phyloP scores from a whole-genome alignment of 2,888 invertebrate genomes.

The Pimpla rufipes region DNA sequence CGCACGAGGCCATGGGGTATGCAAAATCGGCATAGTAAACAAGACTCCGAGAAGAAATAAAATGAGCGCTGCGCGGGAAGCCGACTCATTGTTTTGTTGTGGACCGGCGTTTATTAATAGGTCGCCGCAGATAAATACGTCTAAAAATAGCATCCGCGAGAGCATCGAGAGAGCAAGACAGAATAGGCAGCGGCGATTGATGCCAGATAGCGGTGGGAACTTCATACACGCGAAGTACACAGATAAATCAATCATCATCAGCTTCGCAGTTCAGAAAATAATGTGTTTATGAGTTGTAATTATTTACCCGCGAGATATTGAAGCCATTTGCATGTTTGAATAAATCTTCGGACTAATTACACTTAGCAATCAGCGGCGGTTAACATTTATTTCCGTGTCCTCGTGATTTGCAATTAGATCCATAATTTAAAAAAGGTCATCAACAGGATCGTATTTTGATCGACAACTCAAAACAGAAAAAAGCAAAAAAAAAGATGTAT shows the following conservation, averaged over 20 bases:
- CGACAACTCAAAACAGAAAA: no score
- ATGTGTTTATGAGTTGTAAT: background rate
- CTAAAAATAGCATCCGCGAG: conserved; percentile 60
- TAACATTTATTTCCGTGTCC: background rate
- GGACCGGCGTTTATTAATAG: conserved; percentile 59
- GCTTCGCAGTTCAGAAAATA: conserved; percentile 37
- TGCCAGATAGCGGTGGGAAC: background rate
- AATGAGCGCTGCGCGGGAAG: background rate
- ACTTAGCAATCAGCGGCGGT: background rate
- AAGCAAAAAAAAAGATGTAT: no score
- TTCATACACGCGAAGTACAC: background rate
- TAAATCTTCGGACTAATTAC: background rate
- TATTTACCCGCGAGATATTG: background rate
- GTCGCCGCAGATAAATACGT: conserved; percentile 53
- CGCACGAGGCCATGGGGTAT: background rate
- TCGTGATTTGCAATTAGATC: background rate
- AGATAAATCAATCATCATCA: background rate
- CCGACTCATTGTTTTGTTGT: conserved; percentile 18
- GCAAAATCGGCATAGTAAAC: background rate
- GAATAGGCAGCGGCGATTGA: conserved; percentile 12
- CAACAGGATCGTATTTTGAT: no score
- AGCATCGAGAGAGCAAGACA: conserved; percentile 11
- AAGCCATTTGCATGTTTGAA: background rate
- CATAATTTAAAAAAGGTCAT: background rate
- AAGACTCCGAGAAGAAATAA: background rate